Evolutionary conservation across 2,113 vertebrate species (phyloP).

Genomic region (Notothenia rossii): DNA sequence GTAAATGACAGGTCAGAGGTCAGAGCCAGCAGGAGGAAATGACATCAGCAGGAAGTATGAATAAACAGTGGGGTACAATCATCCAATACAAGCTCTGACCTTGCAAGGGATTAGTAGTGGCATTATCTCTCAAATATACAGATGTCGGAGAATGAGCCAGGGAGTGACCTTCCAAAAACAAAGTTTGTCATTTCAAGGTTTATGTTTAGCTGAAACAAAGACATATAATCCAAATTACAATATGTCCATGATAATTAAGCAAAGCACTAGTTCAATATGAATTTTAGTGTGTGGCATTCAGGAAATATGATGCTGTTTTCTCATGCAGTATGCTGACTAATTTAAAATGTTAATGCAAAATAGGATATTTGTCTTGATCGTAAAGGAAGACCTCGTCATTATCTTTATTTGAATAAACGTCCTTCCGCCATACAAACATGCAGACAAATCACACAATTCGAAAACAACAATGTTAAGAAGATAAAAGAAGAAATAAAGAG

Average conservation of each 20-base stretch:
- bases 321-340: too few species aligned
- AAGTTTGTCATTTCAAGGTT: constrained; percentile 59
- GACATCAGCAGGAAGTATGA: constrained; percentile 82
- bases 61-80: constrained; percentile 83
- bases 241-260: background rate
- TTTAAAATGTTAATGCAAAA: too few species aligned
- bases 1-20: constrained; percentile 82
- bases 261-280: background rate
- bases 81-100: constrained; percentile 78
- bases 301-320: too few species aligned
- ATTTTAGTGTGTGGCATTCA: background rate
- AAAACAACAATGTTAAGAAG: background rate
- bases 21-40: constrained; percentile 77
- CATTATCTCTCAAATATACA: constrained; percentile 78
- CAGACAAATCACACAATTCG: too few species aligned
- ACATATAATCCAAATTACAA: background rate
- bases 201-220: constrained; percentile 1
- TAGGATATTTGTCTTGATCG: too few species aligned
- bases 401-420: background rate
- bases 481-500: constrained; percentile 2
- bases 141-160: constrained; percentile 67
- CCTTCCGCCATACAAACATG: background rate
- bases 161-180: constrained; percentile 71
- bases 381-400: too few species aligned
- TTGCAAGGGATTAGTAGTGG: constrained; percentile 77